A percentile compares a stretch with the other conserved stretches of the same genome.
These are phyloP conservation scores for Pionites leucogaster DNA, from an alignment of 2,113 vertebrate species.

Conservation along the genomic window DNA sequence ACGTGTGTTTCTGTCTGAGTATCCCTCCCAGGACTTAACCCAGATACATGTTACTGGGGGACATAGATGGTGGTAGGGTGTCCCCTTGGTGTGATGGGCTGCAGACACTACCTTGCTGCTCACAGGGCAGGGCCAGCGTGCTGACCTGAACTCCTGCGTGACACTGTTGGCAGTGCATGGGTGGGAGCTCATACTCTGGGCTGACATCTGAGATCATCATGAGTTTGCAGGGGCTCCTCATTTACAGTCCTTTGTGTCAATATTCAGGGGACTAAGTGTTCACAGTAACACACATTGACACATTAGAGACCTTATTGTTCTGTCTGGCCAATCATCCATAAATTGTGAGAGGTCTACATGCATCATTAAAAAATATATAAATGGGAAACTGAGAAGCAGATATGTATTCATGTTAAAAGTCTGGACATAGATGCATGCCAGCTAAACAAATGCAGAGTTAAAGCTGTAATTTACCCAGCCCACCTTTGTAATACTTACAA, in stretches of 20 bases:
- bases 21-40: background rate
- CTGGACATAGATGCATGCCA: constrained; percentile 11
- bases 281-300: constrained; percentile 51
- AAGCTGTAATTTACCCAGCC: background rate
- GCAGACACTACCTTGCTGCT: background rate
- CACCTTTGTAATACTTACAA: constrained; percentile 20
- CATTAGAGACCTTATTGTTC: constrained; percentile 49
- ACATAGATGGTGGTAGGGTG: background rate
- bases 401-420: constrained; percentile 56
- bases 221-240: background rate
- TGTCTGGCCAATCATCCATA: constrained; percentile 54
- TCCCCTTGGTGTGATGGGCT: background rate
- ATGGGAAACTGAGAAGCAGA: background rate
- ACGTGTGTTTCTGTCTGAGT: background rate
- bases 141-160: background rate
- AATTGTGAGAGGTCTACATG: constrained; percentile 49
- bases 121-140: background rate
- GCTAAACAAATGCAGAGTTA: background rate
- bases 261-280: constrained; percentile 25
- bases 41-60: background rate
- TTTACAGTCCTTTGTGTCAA: constrained; percentile 42
- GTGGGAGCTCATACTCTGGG: background rate
- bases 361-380: constrained; percentile 27
- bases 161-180: background rate
- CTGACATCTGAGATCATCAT: constrained; percentile 17